Percentiles rank a stretch among this genome's conserved stretches.
Conservation (phyloP, 2,797 vertebrate species). For the Platalea minor region DNA sequence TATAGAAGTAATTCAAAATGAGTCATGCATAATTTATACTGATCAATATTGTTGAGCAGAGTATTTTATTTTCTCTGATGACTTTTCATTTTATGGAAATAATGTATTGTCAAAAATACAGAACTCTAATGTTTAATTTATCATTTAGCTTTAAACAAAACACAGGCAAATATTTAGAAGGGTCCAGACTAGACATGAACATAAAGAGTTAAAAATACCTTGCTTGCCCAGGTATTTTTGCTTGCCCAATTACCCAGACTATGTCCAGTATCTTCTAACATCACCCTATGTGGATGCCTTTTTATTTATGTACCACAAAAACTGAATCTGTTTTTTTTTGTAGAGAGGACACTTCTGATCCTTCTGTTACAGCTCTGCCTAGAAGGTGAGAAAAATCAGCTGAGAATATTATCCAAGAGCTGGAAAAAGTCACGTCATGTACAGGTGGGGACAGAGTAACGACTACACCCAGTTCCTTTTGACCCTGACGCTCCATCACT, state of each 20-base stretch:
- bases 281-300: neutral
- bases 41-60: constrained; percentile 1
- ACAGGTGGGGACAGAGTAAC: neutral
- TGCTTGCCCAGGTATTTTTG: neutral
- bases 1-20: constrained; percentile 40
- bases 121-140: neutral
- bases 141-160: neutral
- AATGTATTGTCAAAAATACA: neutral
- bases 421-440: neutral
- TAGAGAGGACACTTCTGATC: neutral
- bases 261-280: neutral
- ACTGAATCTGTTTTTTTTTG: neutral
- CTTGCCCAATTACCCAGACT: neutral
- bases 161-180: neutral
- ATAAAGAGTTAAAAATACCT: neutral
- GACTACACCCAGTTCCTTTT: neutral
- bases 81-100: constrained; percentile 9
- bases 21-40: constrained; percentile 27
- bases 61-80: constrained; percentile 37
- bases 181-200: neutral
- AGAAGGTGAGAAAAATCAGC: neutral
- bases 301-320: neutral
- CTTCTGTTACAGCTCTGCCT: neutral
- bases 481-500: neutral
- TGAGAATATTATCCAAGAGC: neutral